Evolutionary conservation across 2,888 invertebrate genomes (phyloP), one percentile per base, ranked within the genome.

Genomic region (Lutraria lutraria): DNA sequence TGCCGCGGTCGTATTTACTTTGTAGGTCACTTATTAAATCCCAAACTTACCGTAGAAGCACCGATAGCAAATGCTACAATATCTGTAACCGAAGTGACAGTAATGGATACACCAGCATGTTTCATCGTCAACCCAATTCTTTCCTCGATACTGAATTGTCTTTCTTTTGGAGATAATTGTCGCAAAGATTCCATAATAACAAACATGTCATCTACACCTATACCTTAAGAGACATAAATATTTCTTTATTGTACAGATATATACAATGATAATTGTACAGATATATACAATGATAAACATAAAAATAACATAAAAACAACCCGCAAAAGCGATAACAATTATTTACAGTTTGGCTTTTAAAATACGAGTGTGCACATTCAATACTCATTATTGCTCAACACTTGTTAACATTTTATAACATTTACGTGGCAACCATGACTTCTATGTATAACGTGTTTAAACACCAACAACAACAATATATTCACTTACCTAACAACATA

Each of bases 91-190:
- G 98, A 98, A 10, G 98, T 98, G 34, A 98, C 98, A 1, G 98
- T 98, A 92, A 98, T 98, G 0, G 98, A 98, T 0, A 98, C 98
- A 2, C 98, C 98, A 10, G 98, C 98, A 95, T 98, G 98, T 80
- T 92, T 93, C 82, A 95, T 85, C 29, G 93, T 88, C 82, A 92
- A 89, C 0, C 92, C 94, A 10, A 94, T 90, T 80, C 93, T 92
- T 79, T 94, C 93, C 25, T 93, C 93, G 0, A 94, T 87, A 19
- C 92, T 92, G 54, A 90, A 85, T 19, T 89, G 83, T 25, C 68
- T 88, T 56, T 95, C 93, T 60, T 93, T 90, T 13, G 90, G 88
- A 12, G 93, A 90, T 19, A 95, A 86, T 79, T 93, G 94, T 81
- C 91, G 92, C 29, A 93, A 86, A 12, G 95, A 92, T 25, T 94